Conservation (phyloP, 2,797 vertebrate species). For the Notolabrus celidotus region DNA sequence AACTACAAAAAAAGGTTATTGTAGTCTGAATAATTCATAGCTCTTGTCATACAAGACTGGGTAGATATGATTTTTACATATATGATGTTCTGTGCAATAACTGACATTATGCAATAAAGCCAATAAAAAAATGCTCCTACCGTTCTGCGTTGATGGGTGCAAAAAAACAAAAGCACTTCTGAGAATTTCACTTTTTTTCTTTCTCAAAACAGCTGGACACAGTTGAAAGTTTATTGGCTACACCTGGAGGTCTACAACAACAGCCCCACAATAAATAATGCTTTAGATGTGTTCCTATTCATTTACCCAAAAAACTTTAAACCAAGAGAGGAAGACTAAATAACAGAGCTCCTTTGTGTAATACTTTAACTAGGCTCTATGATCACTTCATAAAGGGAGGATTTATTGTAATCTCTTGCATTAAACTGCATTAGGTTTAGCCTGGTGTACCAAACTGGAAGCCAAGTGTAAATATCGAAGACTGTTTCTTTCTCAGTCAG, state of each 20-base stretch:
- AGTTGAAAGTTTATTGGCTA: neutral
- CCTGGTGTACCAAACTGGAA: neutral
- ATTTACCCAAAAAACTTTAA: neutral
- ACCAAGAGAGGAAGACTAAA: neutral
- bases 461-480: neutral
- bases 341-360: neutral
- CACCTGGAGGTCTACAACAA: neutral
- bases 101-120: conserved; percentile 43
- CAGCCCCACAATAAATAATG: neutral
- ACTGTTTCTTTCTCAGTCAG: neutral
- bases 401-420: neutral
- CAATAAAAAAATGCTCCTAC: neutral
- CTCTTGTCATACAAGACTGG: conserved; percentile 15
- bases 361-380: neutral
- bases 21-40: neutral
- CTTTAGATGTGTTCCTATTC: neutral
- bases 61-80: conserved; percentile 27
- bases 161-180: neutral
- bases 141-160: neutral
- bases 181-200: neutral
- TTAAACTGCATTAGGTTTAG: neutral
- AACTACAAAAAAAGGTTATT: neutral
- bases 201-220: neutral
- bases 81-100: conserved; percentile 15
- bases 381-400: too few species aligned